These are phyloP conservation scores for Chamaetylas fuelleborni DNA, from an alignment of 2,113 vertebrate genomes.

Conservation along the genomic window DNA sequence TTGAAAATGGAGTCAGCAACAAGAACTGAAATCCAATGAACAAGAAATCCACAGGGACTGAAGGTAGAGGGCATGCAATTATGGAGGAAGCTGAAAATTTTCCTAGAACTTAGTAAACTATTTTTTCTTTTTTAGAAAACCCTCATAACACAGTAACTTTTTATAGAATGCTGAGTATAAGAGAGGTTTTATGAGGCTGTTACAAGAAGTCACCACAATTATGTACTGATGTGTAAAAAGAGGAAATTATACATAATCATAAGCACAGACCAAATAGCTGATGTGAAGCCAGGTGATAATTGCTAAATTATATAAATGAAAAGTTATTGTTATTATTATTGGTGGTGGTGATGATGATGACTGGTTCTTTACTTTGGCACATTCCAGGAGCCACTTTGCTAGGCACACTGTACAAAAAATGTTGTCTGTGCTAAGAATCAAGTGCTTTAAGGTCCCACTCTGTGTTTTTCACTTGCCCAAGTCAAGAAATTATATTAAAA, in stretches of 20 bases:
- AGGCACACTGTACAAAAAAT: neutral
- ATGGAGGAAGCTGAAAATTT: neutral
- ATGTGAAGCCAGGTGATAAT: neutral
- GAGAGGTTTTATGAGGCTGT: neutral
- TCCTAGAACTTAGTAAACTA: neutral
- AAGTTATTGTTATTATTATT: neutral
- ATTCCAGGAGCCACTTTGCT: neutral
- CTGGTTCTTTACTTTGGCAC: neutral
- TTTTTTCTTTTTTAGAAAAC: neutral
- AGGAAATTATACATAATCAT: neutral
- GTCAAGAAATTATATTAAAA: neutral
- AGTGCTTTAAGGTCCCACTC: neutral
- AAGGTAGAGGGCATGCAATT: neutral
- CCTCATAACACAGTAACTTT: neutral
- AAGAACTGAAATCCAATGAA: too few relatives aligned
- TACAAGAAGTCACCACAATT: neutral
- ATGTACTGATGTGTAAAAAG: neutral
- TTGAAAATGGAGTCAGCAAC: neutral
- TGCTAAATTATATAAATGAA: neutral
- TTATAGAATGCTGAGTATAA: neutral
- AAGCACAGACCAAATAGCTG: neutral
- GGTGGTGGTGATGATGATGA: neutral
- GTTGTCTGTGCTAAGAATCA: neutral
- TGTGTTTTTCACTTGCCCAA: neutral
- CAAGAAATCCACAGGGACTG: neutral